phyloP scores from a whole-genome alignment of 2,113 vertebrate species.

The Pedetes capensis region DNA sequence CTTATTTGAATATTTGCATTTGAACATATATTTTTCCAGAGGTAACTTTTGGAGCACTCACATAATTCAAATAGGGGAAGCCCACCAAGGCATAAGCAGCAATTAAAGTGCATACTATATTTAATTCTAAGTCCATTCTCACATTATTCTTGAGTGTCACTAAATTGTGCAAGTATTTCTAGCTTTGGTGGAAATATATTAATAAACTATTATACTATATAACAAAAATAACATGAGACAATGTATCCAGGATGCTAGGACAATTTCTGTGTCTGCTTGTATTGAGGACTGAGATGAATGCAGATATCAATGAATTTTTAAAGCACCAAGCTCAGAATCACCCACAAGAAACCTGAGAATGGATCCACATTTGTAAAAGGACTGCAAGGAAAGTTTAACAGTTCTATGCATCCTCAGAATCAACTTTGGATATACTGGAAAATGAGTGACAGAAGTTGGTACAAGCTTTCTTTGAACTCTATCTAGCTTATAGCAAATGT shows the following conservation, averaged over 20 bases:
- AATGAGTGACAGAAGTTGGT: neutral
- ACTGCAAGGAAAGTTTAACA: neutral
- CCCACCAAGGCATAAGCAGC: neutral
- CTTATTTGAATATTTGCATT: neutral
- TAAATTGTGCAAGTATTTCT: conserved; percentile 8
- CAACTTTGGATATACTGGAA: neutral
- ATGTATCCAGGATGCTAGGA: neutral
- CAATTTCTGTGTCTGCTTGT: neutral
- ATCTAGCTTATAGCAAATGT: neutral
- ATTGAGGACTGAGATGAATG: neutral
- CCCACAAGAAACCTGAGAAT: neutral
- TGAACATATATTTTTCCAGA: neutral
- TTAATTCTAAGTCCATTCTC: neutral
- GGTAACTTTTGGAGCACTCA: neutral
- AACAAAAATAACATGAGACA: conserved; percentile 12
- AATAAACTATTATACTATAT: neutral
- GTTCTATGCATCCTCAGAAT: neutral
- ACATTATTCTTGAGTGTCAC: neutral
- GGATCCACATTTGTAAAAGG: neutral
- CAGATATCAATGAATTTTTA: neutral
- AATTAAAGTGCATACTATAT: conserved; percentile 2
- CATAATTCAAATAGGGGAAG: neutral
- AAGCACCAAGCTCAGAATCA: neutral
- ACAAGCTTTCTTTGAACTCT: neutral
- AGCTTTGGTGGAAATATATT: neutral